Conservation (phyloP, 2,797 vertebrate species). For the Sebastes steindachneri region DNA sequence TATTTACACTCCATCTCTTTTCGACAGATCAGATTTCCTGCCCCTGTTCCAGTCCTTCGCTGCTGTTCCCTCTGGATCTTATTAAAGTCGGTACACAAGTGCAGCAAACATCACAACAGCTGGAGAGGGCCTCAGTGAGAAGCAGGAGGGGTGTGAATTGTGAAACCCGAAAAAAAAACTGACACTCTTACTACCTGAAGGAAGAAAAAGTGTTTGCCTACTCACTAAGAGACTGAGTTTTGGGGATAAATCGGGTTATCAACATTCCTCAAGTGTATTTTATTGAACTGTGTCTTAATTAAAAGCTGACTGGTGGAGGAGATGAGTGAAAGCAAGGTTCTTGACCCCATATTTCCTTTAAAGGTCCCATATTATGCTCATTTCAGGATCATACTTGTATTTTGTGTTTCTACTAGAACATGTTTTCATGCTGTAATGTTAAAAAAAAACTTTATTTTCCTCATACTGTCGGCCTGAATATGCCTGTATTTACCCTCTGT, state of each 20-base stretch:
- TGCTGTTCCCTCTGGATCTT: conserved; percentile 34
- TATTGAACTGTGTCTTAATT: not conserved
- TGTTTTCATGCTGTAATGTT: too few species aligned
- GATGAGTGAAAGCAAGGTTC: not conserved
- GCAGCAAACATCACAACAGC: conserved; percentile 30
- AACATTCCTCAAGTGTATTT: not conserved
- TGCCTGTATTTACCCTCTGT: too few species aligned
- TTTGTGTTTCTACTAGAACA: too few species aligned
- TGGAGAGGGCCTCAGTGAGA: conserved; percentile 7
- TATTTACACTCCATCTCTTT: not conserved
- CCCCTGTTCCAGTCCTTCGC: not conserved
- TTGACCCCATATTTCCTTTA: not conserved
- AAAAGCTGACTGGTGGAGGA: not conserved
- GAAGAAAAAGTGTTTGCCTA: not conserved
- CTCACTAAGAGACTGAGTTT: not conserved
- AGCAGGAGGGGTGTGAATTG: not conserved
- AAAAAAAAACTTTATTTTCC: too few species aligned
- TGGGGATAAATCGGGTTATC: not conserved
- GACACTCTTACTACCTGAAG: not conserved
- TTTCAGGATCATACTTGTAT: too few species aligned
- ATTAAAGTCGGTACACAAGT: conserved; percentile 34
- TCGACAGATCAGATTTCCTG: not conserved
- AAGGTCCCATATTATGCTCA: too few species aligned
- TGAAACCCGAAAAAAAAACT: not conserved
- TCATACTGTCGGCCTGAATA: too few species aligned